These are phyloP conservation scores for Bucco capensis DNA, from an alignment of 2,113 vertebrate genomes.

Conservation along the genomic window DNA sequence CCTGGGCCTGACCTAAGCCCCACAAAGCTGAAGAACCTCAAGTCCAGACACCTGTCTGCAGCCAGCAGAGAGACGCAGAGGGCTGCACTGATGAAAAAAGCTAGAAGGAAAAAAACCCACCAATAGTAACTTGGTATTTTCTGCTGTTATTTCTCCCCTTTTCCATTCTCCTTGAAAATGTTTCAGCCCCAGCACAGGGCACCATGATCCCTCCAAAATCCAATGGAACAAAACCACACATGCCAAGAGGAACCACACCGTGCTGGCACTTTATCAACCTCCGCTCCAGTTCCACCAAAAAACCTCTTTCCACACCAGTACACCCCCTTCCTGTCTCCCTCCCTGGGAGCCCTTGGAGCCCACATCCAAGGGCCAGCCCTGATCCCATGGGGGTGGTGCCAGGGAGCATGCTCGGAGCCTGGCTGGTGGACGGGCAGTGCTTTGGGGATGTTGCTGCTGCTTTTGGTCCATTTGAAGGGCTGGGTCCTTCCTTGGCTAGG, in stretches of 20 bases:
- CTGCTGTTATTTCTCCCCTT: background rate
- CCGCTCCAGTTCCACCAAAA: background rate
- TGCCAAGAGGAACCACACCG: accelerated
- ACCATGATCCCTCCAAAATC: background rate
- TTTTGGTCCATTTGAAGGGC: background rate
- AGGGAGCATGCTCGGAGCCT: background rate
- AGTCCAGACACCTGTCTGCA: background rate
- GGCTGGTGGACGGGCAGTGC: accelerated
- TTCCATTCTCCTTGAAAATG: background rate
- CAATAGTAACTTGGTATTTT: no score
- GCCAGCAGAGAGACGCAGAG: background rate
- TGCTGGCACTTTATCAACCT: background rate
- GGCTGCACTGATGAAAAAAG: accelerated
- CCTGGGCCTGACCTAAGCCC: background rate
- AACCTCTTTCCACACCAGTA: background rate
- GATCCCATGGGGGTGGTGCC: accelerated
- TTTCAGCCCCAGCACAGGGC: accelerated
- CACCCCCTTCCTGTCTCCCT: background rate
- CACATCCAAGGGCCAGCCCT: accelerated
- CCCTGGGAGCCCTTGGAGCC: background rate
- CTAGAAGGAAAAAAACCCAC: background rate
- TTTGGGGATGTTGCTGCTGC: background rate
- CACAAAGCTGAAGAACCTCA: accelerated
- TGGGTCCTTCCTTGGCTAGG: background rate
- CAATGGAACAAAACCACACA: background rate